These are phyloP conservation scores for Drosophila suboccidentalis DNA, from an alignment of 2,888 invertebrate species.

Conservation along the genomic window DNA sequence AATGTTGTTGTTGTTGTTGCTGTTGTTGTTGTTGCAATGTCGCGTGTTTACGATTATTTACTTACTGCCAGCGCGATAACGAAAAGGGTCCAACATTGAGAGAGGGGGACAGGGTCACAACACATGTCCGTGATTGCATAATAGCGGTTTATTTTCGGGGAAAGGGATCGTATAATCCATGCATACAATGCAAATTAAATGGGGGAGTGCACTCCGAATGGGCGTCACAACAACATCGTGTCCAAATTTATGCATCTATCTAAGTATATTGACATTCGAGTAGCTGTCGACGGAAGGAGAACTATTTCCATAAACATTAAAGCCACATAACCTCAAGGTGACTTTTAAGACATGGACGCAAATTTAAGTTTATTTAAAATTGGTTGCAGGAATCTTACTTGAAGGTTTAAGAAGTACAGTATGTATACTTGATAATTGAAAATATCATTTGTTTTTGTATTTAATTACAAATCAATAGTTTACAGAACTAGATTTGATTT, in stretches of 20 bases:
- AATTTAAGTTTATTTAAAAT: neutral
- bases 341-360: slow-evolving; percentile 8
- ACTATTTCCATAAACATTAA: slow-evolving; percentile 15
- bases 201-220: slow-evolving; percentile 11
- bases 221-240: slow-evolving; percentile 13
- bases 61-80: slow-evolving; percentile 34
- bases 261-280: slow-evolving; percentile 33
- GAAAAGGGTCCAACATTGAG: slow-evolving; percentile 2
- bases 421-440: neutral
- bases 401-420: neutral
- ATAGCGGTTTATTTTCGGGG: slow-evolving; percentile 27
- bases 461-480: neutral
- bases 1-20: slow-evolving; percentile 56
- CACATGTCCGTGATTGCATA: slow-evolving; percentile 50
- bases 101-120: neutral
- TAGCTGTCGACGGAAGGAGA: slow-evolving; percentile 11
- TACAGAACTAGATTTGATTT: neutral
- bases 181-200: slow-evolving; percentile 55
- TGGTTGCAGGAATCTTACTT: neutral
- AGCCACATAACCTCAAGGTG: slow-evolving; percentile 8
- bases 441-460: neutral
- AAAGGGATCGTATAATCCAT: slow-evolving; percentile 33
- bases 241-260: slow-evolving; percentile 37
- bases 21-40: slow-evolving; percentile 64
- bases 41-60: slow-evolving; percentile 78